Conservation (phyloP, 2,113 vertebrate genomes). For the Zosterops japonicus region DNA sequence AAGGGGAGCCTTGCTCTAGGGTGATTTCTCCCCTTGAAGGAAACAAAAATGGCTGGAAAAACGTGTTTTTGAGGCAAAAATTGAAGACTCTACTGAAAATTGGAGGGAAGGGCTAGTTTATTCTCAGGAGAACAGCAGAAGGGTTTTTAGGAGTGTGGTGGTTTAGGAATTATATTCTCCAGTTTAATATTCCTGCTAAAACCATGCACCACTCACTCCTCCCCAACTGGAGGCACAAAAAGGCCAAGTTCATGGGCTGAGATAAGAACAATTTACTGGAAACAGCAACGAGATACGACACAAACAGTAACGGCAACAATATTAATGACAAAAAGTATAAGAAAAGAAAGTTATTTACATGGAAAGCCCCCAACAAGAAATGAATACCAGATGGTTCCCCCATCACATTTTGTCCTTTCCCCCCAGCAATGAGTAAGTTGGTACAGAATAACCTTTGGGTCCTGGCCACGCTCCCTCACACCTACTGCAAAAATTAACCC, state of each 20-base stretch:
- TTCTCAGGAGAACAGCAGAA: neutral
- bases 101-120: neutral
- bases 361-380: neutral
- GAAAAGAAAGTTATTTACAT: neutral
- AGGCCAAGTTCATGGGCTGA: neutral
- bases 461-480: neutral
- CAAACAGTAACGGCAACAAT: neutral
- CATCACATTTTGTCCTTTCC: neutral
- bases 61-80: neutral
- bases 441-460: neutral
- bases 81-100: neutral
- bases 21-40: neutral
- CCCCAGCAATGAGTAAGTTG: neutral
- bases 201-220: neutral
- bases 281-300: neutral
- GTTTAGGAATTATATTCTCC: neutral
- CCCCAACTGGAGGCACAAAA: neutral
- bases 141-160: neutral
- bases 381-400: neutral
- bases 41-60: neutral
- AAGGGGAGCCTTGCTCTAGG: neutral
- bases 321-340: neutral
- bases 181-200: neutral
- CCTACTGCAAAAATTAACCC: neutral
- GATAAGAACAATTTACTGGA: neutral